These are phyloP conservation scores for Saxidomus purpurata DNA, from an alignment of 1,140 invertebrate species.

Conservation along the genomic window DNA sequence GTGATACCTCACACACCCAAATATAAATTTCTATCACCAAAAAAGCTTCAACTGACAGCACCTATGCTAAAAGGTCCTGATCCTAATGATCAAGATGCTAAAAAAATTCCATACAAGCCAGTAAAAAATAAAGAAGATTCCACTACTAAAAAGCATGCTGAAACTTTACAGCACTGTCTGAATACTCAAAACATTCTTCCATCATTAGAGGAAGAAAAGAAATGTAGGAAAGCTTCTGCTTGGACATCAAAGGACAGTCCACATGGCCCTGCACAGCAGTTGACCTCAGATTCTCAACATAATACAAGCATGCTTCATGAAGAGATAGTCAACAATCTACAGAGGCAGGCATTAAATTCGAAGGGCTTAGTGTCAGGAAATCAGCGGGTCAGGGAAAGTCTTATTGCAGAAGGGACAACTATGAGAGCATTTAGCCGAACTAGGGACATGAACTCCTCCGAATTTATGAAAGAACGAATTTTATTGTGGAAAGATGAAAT, in stretches of 20 bases:
- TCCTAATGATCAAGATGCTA: not conserved
- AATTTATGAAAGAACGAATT: conserved; percentile 35
- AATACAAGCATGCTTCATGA: not conserved
- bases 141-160: too few relatives aligned
- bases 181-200: not conserved
- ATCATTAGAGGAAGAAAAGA: not conserved
- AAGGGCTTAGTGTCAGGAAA: not conserved
- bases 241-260: not conserved
- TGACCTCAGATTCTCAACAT: not conserved
- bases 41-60: too few relatives aligned
- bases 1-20: too few relatives aligned
- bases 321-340: not conserved
- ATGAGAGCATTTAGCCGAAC: not conserved
- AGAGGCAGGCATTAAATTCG: not conserved
- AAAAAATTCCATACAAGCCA: too few relatives aligned
- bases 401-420: not conserved
- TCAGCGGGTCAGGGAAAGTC: not conserved
- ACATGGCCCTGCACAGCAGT: not conserved
- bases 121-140: too few relatives aligned
- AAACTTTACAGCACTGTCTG: too few relatives aligned
- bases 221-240: not conserved
- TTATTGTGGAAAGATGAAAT: conserved; percentile 38
- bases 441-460: not conserved
- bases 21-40: too few relatives aligned
- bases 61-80: too few relatives aligned